These are phyloP conservation scores for Petroica traversi DNA, from an alignment of 2,113 vertebrate species.

Conservation along the genomic window DNA sequence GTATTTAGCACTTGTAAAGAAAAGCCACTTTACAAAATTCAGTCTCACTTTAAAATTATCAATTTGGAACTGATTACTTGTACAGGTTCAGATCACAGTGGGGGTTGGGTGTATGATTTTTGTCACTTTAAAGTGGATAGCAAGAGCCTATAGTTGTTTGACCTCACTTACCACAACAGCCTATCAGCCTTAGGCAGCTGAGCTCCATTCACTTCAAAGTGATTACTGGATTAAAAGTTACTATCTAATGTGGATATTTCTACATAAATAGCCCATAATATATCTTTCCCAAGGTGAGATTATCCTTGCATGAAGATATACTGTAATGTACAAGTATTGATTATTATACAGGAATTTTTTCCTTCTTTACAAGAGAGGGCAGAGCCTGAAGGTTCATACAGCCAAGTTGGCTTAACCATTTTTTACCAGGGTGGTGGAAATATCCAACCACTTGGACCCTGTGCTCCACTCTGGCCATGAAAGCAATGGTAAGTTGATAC, in stretches of 20 bases:
- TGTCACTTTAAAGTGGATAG: not conserved
- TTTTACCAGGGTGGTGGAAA: not conserved
- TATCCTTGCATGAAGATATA: not conserved
- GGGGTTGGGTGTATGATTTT: not conserved
- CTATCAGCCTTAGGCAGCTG: not conserved
- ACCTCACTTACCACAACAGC: not conserved
- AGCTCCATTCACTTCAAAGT: not conserved
- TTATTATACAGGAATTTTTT: not conserved
- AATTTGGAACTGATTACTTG: not conserved
- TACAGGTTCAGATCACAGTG: not conserved
- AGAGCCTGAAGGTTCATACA: slow-evolving; percentile 20
- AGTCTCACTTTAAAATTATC: not conserved
- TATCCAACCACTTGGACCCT: not conserved
- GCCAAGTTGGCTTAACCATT: slow-evolving; percentile 35
- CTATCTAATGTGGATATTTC: not conserved
- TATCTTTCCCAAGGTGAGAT: not conserved
- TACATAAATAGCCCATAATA: not conserved
- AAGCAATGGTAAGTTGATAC: not conserved
- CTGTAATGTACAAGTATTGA: not conserved
- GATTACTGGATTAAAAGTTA: not conserved
- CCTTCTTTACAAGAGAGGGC: not conserved
- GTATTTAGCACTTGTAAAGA: not conserved
- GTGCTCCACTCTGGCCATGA: slow-evolving; percentile 14
- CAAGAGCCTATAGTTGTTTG: not conserved
- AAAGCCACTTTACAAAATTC: not conserved